phyloP scores from a whole-genome alignment of 2,113 vertebrate genomes.

The Seriola quinqueradiata region DNA sequence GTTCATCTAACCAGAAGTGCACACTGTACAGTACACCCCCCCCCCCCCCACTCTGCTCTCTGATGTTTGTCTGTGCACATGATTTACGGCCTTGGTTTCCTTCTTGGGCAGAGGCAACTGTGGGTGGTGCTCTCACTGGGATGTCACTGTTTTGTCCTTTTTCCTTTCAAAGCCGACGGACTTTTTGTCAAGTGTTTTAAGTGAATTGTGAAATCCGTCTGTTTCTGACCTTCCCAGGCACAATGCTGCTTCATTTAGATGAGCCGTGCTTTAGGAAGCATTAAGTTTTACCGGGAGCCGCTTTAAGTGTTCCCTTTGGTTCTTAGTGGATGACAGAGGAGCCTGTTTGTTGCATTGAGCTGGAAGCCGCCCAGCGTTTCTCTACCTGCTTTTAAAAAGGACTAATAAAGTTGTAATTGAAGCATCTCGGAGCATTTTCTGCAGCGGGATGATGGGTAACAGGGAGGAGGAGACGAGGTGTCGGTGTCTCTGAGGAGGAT shows the following conservation, averaged over 20 bases:
- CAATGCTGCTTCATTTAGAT: slow-evolving; percentile 6
- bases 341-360: neutral
- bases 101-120: slow-evolving; percentile 4
- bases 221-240: slow-evolving; percentile 16
- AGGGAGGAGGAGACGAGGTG: slow-evolving; percentile 15
- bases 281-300: slow-evolving; percentile 26
- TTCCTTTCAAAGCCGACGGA: slow-evolving; percentile 20
- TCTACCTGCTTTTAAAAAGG: slow-evolving; percentile 24
- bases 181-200: slow-evolving; percentile 10
- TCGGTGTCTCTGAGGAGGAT: slow-evolving; percentile 13
- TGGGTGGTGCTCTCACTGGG: neutral
- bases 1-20: too few relatives aligned
- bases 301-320: slow-evolving; percentile 3
- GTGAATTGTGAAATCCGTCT: slow-evolving; percentile 3
- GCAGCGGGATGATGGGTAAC: slow-evolving; percentile 15
- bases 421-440: slow-evolving; percentile 31
- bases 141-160: slow-evolving; percentile 14
- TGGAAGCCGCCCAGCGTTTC: neutral
- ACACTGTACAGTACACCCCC: neutral
- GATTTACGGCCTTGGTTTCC: neutral
- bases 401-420: slow-evolving; percentile 19
- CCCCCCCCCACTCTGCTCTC: neutral
- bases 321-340: slow-evolving; percentile 3
- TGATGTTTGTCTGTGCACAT: neutral
- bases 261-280: neutral